Evolutionary conservation across 2,113 vertebrate genomes (phyloP).

Genomic region (Calidris pygmaea): DNA sequence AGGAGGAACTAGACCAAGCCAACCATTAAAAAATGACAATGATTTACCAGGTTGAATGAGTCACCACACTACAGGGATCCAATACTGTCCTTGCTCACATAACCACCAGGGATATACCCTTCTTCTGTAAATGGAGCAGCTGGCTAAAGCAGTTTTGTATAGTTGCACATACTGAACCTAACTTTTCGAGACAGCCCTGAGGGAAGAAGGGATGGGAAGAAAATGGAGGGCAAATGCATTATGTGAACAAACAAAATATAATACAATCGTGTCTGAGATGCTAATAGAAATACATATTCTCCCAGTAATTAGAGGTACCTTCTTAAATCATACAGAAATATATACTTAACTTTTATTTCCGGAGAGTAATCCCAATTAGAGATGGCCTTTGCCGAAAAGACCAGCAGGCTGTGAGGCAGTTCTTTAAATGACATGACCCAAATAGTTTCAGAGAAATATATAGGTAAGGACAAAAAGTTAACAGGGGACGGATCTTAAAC

Average conservation of each 20-base stretch:
- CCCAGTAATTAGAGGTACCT: neutral
- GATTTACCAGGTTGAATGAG: neutral
- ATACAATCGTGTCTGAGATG: neutral
- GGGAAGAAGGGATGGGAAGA: neutral
- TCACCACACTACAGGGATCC: neutral
- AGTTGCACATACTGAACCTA: neutral
- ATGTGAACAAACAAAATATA: neutral
- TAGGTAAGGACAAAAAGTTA: neutral
- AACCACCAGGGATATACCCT: neutral
- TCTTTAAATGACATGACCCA: neutral
- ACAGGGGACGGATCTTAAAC: neutral
- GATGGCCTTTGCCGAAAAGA: neutral
- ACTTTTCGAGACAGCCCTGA: neutral
- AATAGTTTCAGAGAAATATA: neutral
- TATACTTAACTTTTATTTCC: neutral
- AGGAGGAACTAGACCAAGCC: neutral
- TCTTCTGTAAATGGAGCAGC: neutral
- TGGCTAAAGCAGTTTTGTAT: fast-evolving
- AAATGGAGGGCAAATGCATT: neutral
- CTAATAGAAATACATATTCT: neutral
- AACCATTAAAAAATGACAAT: neutral
- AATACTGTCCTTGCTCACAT: neutral
- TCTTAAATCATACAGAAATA: neutral
- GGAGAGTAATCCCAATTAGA: neutral
- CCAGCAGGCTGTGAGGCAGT: neutral